A percentile compares a stretch with the other conserved stretches of the same genome.
phyloP scores from a whole-genome alignment of 1,140 invertebrate genomes.

The Arion vulgaris region DNA sequence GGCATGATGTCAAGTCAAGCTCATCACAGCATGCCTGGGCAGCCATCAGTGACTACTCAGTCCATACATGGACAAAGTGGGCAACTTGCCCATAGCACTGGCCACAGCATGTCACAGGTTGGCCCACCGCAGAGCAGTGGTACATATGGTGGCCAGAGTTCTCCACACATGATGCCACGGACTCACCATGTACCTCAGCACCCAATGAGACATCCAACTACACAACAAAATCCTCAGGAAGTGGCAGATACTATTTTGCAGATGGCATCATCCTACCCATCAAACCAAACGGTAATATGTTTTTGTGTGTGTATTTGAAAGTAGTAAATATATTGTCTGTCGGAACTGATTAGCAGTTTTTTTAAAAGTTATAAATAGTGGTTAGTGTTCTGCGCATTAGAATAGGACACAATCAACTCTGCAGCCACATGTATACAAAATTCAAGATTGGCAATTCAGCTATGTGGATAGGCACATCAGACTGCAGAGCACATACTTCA shows the following conservation, averaged over 20 bases:
- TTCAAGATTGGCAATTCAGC: no score
- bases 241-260: slow-evolving; percentile 71
- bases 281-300: slow-evolving; percentile 55
- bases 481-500: no score
- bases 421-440: no score
- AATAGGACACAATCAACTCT: no score
- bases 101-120: slow-evolving; percentile 10
- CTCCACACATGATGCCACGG: slow-evolving; percentile 40
- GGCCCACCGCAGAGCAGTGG: not conserved
- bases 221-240: slow-evolving; percentile 63
- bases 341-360: not conserved
- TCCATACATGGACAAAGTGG: not conserved
- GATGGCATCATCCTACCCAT: slow-evolving; percentile 64
- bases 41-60: not conserved
- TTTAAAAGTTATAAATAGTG: no score
- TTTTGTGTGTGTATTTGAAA: not conserved
- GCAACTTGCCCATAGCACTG: not conserved
- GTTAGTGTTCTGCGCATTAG: no score
- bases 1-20: slow-evolving; percentile 11
- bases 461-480: no score
- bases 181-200: slow-evolving; percentile 43
- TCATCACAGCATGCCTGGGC: not conserved
- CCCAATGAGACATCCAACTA: slow-evolving; percentile 41
- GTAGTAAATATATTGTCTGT: not conserved
- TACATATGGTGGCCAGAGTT: slow-evolving; percentile 24